Percentiles rank a stretch among this genome's conserved stretches.
Evolutionary conservation across 2,113 vertebrate species (phyloP).

Genomic region (Notechis scutatus): DNA sequence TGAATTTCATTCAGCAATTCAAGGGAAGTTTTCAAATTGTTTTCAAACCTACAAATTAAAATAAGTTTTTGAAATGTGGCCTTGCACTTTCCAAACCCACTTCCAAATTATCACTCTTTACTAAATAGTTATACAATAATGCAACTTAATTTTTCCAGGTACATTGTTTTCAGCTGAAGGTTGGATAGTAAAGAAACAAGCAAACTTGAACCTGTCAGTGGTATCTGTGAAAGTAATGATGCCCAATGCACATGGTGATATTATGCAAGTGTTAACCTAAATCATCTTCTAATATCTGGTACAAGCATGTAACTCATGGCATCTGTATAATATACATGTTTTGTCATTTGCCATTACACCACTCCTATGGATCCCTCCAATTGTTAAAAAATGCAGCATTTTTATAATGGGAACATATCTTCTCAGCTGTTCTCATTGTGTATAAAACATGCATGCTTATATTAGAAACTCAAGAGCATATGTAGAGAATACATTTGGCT

Average conservation of each 20-base stretch:
- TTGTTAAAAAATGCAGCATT: neutral
- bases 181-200: neutral
- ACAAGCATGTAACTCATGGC: neutral
- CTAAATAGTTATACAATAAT: neutral
- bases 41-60: neutral
- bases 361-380: neutral
- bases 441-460: neutral
- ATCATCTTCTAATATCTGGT: neutral
- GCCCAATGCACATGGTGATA: neutral
- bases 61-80: neutral
- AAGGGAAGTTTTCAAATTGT: neutral
- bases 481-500: neutral
- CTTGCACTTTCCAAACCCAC: neutral
- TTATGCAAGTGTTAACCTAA: neutral
- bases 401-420: neutral
- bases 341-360: neutral
- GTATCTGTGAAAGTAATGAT: neutral
- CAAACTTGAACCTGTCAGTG: neutral
- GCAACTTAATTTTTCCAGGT: neutral
- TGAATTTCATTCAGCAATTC: neutral
- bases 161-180: neutral
- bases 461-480: neutral
- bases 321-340: neutral
- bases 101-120: neutral
- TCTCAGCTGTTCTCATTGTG: neutral